Base-by-base conservation (phyloP, 2,888 invertebrate species). In the Dendrolimus pini region DNA sequence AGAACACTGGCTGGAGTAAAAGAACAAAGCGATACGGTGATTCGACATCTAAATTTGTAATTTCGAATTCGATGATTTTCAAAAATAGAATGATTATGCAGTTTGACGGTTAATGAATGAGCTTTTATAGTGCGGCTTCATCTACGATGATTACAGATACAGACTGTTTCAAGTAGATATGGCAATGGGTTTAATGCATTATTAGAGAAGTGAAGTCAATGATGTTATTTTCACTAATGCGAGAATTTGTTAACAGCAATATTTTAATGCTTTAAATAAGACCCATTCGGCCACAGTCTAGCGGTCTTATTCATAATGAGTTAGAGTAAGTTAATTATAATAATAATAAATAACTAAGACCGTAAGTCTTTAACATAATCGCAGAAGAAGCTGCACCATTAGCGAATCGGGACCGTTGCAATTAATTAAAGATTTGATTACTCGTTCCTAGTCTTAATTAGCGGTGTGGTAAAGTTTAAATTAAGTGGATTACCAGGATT, bases 391-490 rank as follows among this genome's bases (percentile, higher is more conserved):
- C 30, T 30, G 67, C 77, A 79, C 79, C 81, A 82, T 84, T 83
- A 87, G 83, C 80, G 69, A 82, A 85, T 82, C 80, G 79, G 75
- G 78, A 76, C 75, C 82, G 80, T 82, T 80, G 78, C 80, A 83
- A 81, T 77, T 66, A 74, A 47, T 47, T 47, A 47, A 47, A 47
- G 47, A 47, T 47, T 47, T 47, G 47, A 10, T 47, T 10, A 47
- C 12, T 47, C 47, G 2, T 47, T 47, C 47, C 47, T 12, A 47
- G 47, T 12, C 47, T 10, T 54, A 54, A 30, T 30, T 30, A 30
- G 6, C 9, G 47, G 47, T 9, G 47, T 30, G 30, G 30, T 47
- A 47, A 47, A 47, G 12, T 47, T 9, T 47, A 47, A n/a, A 54
- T 14, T 54, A n/a, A 54, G 47, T 47, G 47, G 47, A 47, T 47